Conservation (phyloP, 1,140 invertebrate species). For the Pseudoatta argentina region DNA sequence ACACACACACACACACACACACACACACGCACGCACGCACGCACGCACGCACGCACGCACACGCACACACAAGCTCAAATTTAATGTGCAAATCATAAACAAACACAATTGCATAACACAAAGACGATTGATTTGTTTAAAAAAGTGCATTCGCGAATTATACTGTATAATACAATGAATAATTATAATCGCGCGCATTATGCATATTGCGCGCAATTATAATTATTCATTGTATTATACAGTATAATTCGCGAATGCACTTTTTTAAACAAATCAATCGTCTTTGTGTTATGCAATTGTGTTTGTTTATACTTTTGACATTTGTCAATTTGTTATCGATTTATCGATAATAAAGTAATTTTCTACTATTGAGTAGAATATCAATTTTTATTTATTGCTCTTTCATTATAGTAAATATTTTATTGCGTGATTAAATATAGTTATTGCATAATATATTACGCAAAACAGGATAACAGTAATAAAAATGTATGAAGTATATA, state of each 20-base stretch:
- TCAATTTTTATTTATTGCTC: neutral
- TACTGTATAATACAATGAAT: constrained; percentile 34
- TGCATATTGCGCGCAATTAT: too few species aligned
- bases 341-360: neutral
- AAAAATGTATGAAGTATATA: neutral
- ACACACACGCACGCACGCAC: neutral
- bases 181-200: constrained; percentile 7
- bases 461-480: neutral
- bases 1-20: too few species aligned
- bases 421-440: neutral
- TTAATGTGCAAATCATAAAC: constrained; percentile 8
- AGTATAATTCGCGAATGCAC: too few species aligned
- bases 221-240: too few species aligned
- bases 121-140: neutral
- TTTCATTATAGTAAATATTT: constrained; percentile 6
- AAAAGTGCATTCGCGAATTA: constrained; percentile 42
- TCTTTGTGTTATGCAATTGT: too few species aligned
- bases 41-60: too few species aligned
- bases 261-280: too few species aligned
- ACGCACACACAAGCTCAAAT: neutral
- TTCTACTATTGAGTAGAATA: neutral
- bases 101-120: constrained; percentile 14
- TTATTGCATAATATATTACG: neutral
- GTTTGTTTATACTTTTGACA: too few species aligned
- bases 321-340: constrained; percentile 2